phyloP scores from a whole-genome alignment of 2,797 vertebrate species.

The Sebastiscus albofasciatus region DNA sequence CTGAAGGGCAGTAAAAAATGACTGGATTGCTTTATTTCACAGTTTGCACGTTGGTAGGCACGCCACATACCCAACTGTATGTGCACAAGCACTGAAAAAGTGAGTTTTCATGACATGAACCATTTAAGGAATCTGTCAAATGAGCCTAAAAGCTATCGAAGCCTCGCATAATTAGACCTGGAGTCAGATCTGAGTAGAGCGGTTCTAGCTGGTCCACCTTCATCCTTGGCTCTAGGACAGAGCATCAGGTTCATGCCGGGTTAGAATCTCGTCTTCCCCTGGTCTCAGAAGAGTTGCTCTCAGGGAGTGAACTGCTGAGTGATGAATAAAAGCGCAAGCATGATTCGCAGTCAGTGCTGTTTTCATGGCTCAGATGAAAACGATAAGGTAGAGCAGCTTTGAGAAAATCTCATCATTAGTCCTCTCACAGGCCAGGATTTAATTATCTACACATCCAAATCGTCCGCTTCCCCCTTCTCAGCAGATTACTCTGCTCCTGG shows the following conservation, averaged over 20 bases:
- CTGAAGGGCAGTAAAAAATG: too few relatives aligned
- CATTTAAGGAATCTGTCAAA: slow-evolving; percentile 18
- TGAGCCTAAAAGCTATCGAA: neutral
- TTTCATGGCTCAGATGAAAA: slow-evolving; percentile 72
- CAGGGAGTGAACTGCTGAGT: slow-evolving; percentile 67
- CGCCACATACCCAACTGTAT: too few relatives aligned
- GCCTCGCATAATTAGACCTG: slow-evolving; percentile 25
- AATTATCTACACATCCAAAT: slow-evolving; percentile 79
- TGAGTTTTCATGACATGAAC: neutral
- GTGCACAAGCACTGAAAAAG: too few relatives aligned
- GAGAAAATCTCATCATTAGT: slow-evolving; percentile 81
- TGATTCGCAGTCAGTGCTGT: slow-evolving; percentile 67
- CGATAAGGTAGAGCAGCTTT: slow-evolving; percentile 71
- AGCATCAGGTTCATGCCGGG: slow-evolving; percentile 57
- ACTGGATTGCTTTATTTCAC: too few relatives aligned
- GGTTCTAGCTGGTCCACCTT: slow-evolving; percentile 13
- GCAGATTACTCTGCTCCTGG: slow-evolving; percentile 74
- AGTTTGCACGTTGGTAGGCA: too few relatives aligned
- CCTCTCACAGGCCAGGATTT: slow-evolving; percentile 79
- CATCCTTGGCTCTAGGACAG: slow-evolving; percentile 21
- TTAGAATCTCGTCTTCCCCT: slow-evolving; percentile 33
- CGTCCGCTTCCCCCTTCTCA: slow-evolving; percentile 67
- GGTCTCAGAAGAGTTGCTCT: slow-evolving; percentile 58
- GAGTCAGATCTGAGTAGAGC: slow-evolving; percentile 22
- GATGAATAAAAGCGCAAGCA: slow-evolving; percentile 64